Conservation (phyloP, 2,797 vertebrate genomes). For the Setipinna tenuifilis region DNA sequence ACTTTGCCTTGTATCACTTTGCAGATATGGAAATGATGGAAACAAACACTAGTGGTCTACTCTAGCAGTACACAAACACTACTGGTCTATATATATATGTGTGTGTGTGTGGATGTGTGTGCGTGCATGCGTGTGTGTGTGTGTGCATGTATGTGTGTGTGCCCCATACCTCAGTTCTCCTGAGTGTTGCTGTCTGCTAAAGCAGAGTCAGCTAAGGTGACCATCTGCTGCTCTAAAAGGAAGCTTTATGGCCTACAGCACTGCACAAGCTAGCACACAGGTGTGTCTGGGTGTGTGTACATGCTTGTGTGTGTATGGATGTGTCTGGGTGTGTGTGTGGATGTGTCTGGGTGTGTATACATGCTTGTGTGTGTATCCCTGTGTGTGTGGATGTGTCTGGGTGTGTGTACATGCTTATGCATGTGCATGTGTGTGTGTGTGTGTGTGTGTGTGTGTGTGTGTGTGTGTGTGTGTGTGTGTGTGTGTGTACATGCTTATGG, state of each 20-base stretch:
- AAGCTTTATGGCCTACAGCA: slow-evolving; percentile 71
- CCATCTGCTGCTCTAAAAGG: slow-evolving; percentile 72
- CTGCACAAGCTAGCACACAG: slow-evolving; percentile 68
- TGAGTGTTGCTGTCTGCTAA: not conserved
- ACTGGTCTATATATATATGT: too few species aligned
- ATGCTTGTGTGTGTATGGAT: not conserved
- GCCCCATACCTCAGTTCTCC: not conserved
- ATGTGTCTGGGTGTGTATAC: too few species aligned
- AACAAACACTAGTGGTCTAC: too few species aligned
- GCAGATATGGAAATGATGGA: not conserved
- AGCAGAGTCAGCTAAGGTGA: slow-evolving; percentile 75
- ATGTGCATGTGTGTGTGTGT: not conserved
- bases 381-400: not conserved
- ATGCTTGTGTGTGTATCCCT: too few species aligned
- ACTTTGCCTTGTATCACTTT: not conserved
- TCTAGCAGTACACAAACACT: too few species aligned
- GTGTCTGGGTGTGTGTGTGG: not conserved
- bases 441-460: not conserved
- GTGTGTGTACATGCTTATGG: too few species aligned
- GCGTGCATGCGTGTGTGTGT: not conserved
- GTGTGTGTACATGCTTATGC: not conserved
- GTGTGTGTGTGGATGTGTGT: not conserved
- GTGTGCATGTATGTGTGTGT: too few species aligned
- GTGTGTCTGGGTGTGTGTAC: not conserved
- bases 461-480: too few species aligned